A percentile compares a stretch with the other conserved stretches of the same genome.
Conservation (phyloP, 2,888 invertebrate species). For the Leucophora obtusa region DNA sequence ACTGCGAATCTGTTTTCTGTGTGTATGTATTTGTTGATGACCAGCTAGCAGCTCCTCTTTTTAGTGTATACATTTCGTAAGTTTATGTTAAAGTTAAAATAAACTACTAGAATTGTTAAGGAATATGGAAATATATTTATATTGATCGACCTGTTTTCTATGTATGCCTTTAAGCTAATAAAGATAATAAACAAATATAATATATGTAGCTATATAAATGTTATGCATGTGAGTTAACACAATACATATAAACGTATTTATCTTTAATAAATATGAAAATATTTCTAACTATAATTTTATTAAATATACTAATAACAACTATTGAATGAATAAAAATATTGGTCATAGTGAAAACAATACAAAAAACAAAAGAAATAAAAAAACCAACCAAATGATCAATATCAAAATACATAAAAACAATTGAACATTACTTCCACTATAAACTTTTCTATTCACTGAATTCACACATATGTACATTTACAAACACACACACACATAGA, state of each 20-base stretch:
- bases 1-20: too few relatives aligned
- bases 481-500: neutral
- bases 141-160: constrained; percentile 46
- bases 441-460: constrained; percentile 31
- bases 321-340: constrained; percentile 31
- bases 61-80: neutral
- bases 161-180: constrained; percentile 27
- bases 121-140: constrained; percentile 10
- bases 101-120: neutral
- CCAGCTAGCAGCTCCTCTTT: constrained; percentile 27
- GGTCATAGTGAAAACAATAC: constrained; percentile 15
- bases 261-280: constrained; percentile 16
- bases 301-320: constrained; percentile 33
- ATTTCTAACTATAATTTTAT: constrained; percentile 38
- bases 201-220: neutral
- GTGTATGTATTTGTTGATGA: constrained; percentile 27
- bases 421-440: constrained; percentile 44
- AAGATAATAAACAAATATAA: neutral
- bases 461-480: constrained; percentile 23
- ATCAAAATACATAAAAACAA: constrained; percentile 47
- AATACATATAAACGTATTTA: neutral
- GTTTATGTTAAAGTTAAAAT: neutral
- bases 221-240: neutral
- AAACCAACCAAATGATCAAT: constrained; percentile 44
- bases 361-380: neutral